Evolutionary conservation across 2,888 invertebrate species (phyloP), one percentile per base, ranked within the genome.

Genomic region (Itoplectis maculator): DNA sequence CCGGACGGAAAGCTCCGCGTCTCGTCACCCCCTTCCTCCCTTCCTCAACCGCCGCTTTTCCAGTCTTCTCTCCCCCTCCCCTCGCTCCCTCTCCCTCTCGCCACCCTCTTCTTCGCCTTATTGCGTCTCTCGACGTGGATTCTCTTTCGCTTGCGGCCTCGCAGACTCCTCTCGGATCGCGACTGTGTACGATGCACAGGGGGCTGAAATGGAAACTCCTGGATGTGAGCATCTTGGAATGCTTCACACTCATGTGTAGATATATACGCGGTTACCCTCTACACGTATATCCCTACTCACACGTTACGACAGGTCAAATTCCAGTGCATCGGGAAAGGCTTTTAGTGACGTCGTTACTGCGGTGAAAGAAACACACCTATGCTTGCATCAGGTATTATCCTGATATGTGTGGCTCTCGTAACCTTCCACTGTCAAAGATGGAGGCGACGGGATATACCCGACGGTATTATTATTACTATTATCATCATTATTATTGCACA

Each of bases 1-100:
- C 84, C 79, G 56, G 65, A 47, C 80, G 70, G 40, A 76, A 79
- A 75, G 78, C 59, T 74, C 72, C 29, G 61, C 68, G 40, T 77
- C 76, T 73, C 75, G 49, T 45, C n/a, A 9, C 51, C 35, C 20
- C 40, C 51, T 20, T 13, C 51, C 11, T 42, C 42, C 47, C 23
- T 20, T 59, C 72, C 9, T 49, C 42, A n/a, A 7, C 42, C 29
- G 42, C 42, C 56, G 23, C 54, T 37, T 6, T 49, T 35, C 20
- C 42, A 2, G 13, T 9, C 23, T 42, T 5, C 42, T 15, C 56
- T 45, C 37, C 13, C 13, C 49, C 11, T 45, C 56, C 2, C 13
- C 35, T 18, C 42, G 35, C n/a, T 35, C n/a, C n/a, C n/a, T n/a
- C n/a, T n/a, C n/a, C n/a, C n/a, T n/a, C n/a, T n/a, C n/a, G n/a